Evolutionary conservation across 1,140 invertebrate genomes (phyloP).

Genomic region (Drosophila navojoa): DNA sequence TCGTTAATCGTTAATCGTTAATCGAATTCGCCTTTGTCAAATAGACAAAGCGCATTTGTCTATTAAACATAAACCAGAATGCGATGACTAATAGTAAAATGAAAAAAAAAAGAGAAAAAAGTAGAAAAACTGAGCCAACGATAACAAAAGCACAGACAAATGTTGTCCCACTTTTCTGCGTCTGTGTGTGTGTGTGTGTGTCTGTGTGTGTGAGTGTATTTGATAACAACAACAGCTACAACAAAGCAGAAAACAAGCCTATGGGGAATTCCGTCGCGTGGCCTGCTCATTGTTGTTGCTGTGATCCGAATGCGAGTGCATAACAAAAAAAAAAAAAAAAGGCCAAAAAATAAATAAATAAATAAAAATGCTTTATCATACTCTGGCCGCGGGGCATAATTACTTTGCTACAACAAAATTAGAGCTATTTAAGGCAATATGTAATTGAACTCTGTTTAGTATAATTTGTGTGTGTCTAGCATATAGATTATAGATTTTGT

Average conservation of each 20-base stretch:
- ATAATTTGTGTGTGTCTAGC: too few relatives aligned
- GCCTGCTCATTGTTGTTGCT: conserved; percentile 37
- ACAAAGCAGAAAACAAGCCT: conserved; percentile 17
- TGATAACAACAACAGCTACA: conserved; percentile 7
- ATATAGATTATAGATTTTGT: too few relatives aligned
- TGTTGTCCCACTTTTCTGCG: conserved; percentile 9
- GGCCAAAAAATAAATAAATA: too few relatives aligned
- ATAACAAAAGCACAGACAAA: conserved; percentile 28
- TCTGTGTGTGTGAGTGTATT: background rate
- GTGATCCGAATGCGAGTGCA: too few relatives aligned
- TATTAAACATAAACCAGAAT: conserved; percentile 36
- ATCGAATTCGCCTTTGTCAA: conserved; percentile 34
- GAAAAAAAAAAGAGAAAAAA: too few relatives aligned
- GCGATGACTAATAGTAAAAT: conserved; percentile 10
- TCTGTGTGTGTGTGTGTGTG: background rate
- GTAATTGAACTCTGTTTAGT: background rate
- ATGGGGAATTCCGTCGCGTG: conserved; percentile 29
- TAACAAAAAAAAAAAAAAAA: too few relatives aligned
- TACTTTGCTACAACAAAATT: background rate
- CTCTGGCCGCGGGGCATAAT: background rate
- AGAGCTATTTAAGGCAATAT: background rate
- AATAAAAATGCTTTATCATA: background rate
- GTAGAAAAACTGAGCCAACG: background rate
- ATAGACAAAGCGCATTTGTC: conserved; percentile 37
- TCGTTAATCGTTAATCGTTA: conserved; percentile 3